Evolutionary conservation across 2,888 invertebrate genomes (phyloP).

Genomic region (Chrysodeixis includens): DNA sequence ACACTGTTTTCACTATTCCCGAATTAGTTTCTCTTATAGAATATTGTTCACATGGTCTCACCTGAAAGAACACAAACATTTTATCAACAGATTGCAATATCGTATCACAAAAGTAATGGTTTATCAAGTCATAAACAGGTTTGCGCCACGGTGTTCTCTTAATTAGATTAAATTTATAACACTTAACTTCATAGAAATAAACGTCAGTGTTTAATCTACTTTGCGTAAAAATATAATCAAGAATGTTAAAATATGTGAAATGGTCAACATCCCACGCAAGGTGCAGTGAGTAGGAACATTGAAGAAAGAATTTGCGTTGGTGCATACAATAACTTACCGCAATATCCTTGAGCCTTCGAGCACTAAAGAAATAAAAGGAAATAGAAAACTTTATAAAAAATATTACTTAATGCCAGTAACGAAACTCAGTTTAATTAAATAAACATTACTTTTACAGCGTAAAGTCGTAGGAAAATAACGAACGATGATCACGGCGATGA

Average conservation of each 20-base stretch:
- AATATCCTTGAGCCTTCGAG: slow-evolving; percentile 66
- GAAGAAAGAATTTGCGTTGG: slow-evolving; percentile 65
- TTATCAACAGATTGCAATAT: slow-evolving; percentile 37
- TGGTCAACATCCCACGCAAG: slow-evolving; percentile 84
- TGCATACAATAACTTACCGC: slow-evolving; percentile 67
- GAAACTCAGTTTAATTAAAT: slow-evolving; percentile 47
- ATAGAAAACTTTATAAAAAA: slow-evolving; percentile 35
- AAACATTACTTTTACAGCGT: slow-evolving; percentile 46
- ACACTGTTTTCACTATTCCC: slow-evolving; percentile 67
- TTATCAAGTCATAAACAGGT: slow-evolving; percentile 35
- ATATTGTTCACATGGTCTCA: slow-evolving; percentile 77
- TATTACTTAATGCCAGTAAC: slow-evolving; percentile 35
- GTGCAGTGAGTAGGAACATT: slow-evolving; percentile 71
- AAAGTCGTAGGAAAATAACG: slow-evolving; percentile 49
- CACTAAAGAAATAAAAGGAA: slow-evolving; percentile 41
- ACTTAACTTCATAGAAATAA: slow-evolving; percentile 5
- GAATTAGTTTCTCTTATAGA: slow-evolving; percentile 66
- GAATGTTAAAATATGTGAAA: slow-evolving; percentile 56
- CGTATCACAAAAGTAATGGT: slow-evolving; percentile 20
- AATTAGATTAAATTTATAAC: slow-evolving; percentile 34
- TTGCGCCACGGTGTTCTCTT: slow-evolving; percentile 25
- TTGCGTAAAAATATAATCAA: slow-evolving; percentile 18
- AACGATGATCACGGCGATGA: slow-evolving; percentile 68
- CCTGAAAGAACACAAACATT: slow-evolving; percentile 71
- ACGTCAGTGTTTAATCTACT: slow-evolving; percentile 8